Evolutionary conservation across 2,113 vertebrate species (phyloP), one percentile per base, ranked within the genome.

Genomic region (Phodopus roborovskii): DNA sequence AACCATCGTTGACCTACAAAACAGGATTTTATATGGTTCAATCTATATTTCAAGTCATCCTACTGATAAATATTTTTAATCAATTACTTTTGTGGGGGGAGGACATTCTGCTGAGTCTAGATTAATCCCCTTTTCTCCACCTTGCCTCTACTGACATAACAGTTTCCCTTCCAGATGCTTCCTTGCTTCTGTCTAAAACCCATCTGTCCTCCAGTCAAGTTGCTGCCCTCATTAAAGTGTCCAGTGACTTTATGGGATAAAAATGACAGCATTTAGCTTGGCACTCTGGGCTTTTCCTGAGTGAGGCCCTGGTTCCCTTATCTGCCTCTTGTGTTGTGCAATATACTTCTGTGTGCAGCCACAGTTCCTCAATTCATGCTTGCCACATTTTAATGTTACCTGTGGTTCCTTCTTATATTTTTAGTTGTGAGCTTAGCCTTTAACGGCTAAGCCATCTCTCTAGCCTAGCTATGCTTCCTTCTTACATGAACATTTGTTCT

Each of bases 61-160:
- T 1, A 86, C n/a, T 93, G 85, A 90, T 78, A 97, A 75, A 56
- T 92, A 75, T 93, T 92, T 91, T 96, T 42, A 74, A 89, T 88
- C 56, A 73, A 11, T 79, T 95, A 90, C 83, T 86, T 91, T 88
- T 58, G 2, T 0, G 17, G 15, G 24, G 60, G 12, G 19, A 15
- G 73, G 22, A 4, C 30, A 33, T 91, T 96, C 62, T 75, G 19
- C 28, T 73, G 79, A 85, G 7, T 85, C 36, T 71, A 88, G 71
- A 92, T 79, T 71, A 78, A 39, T 68, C 36, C 33, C 1, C 7
- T 4, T 26, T 8, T 62, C 16, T 15, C 10, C 16, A n/a, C 12
- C 28, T 62, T 75, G 28, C 20, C n/a, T 77, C 16, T 70, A 13
- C 48, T 26, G 9, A 58, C 36, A 39, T 17, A 83, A 10, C 33